Conservation (phyloP, 2,113 vertebrate species). For the Ptychochromis oligacanthus region DNA sequence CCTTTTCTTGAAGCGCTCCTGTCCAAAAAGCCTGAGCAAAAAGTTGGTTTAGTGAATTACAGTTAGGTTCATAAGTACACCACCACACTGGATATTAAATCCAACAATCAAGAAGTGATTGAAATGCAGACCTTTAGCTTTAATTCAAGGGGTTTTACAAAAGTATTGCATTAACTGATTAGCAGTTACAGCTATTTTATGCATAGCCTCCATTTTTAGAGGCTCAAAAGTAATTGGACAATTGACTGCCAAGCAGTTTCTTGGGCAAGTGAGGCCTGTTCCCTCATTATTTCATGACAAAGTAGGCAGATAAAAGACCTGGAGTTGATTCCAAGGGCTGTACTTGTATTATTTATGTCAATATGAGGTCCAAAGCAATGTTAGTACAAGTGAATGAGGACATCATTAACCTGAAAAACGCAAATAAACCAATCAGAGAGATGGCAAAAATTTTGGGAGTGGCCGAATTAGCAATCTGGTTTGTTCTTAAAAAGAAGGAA, state of each 20-base stretch:
- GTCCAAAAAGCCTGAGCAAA: background rate
- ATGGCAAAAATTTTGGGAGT: no score
- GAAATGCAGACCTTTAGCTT: background rate
- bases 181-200: background rate
- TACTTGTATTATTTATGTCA: no score
- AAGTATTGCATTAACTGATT: background rate
- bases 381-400: no score
- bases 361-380: no score
- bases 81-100: no score
- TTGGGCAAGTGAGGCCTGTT: background rate
- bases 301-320: no score
- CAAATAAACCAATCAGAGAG: no score
- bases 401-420: background rate
- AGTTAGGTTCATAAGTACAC: background rate
- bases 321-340: no score
- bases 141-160: no score
- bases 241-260: background rate
- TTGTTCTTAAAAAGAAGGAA: no score
- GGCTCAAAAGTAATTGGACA: background rate
- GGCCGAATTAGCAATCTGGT: no score
- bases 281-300: background rate
- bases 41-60: background rate
- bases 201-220: background rate
- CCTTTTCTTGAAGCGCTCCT: background rate
- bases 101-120: background rate